Evolutionary conservation across 2,113 vertebrate species (phyloP).

Genomic region (Gorsachius goisagi): DNA sequence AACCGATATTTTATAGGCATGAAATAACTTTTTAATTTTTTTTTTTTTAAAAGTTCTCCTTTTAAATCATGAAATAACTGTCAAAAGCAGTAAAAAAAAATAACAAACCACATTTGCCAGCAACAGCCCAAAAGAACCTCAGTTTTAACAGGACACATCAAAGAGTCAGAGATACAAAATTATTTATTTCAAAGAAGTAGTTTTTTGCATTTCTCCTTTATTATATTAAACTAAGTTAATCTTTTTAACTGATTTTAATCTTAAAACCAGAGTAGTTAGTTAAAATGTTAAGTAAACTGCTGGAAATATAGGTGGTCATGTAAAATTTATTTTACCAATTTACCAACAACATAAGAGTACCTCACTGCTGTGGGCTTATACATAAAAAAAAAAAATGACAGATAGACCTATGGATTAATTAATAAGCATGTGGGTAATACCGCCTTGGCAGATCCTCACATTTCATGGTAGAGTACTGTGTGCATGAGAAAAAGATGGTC

Average conservation of each 20-base stretch:
- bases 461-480: not conserved
- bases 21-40: too few relatives aligned
- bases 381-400: slow-evolving; percentile 12
- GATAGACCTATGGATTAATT: slow-evolving; percentile 58
- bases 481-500: not conserved
- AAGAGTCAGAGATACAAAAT: slow-evolving; percentile 8
- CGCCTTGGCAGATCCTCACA: not conserved
- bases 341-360: not conserved
- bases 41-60: too few relatives aligned
- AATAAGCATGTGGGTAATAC: slow-evolving; percentile 29
- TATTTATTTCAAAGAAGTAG: slow-evolving; percentile 44
- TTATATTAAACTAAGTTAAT: slow-evolving; percentile 46
- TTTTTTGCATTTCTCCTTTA: slow-evolving; percentile 17
- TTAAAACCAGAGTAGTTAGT: not conserved
- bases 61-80: slow-evolving; percentile 51
- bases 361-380: not conserved
- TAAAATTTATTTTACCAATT: slow-evolving; percentile 52
- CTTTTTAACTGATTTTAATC: slow-evolving; percentile 55
- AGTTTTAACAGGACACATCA: slow-evolving; percentile 18
- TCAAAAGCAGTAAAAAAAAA: slow-evolving; percentile 24
- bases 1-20: not conserved
- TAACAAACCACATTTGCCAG: slow-evolving; percentile 37
- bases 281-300: slow-evolving; percentile 27
- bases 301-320: not conserved
- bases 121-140: not conserved